phyloP scores from a whole-genome alignment of 2,888 invertebrate species.

The Oscheius sp. region DNA sequence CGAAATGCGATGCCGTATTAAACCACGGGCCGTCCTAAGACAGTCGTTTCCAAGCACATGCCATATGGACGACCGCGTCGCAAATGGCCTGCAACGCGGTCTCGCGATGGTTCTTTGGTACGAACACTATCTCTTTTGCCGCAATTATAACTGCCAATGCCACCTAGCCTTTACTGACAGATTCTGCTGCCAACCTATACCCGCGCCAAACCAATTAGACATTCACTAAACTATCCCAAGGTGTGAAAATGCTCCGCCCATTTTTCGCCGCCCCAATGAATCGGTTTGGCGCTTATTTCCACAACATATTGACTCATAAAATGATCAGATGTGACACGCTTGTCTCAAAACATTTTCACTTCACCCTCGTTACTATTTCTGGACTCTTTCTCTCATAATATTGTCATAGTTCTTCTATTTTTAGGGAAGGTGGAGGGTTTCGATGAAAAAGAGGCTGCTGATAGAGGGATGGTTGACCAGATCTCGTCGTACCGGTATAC shows the following conservation, averaged over 20 bases:
- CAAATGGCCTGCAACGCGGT: too few species aligned
- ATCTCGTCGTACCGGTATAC: slow-evolving; percentile 12
- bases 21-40: slow-evolving; percentile 22
- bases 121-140: slow-evolving; percentile 27
- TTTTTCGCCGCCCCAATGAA: slow-evolving; percentile 29
- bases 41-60: slow-evolving; percentile 17
- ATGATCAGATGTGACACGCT: neutral
- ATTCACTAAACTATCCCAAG: slow-evolving; percentile 10
- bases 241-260: slow-evolving; percentile 19
- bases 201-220: slow-evolving; percentile 18
- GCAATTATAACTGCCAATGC: slow-evolving; percentile 33
- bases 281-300: slow-evolving; percentile 13
- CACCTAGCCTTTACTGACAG: slow-evolving; percentile 21
- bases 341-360: neutral
- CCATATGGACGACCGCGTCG: slow-evolving; percentile 34
- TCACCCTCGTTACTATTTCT: neutral
- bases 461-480: slow-evolving; percentile 30
- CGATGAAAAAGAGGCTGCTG: slow-evolving; percentile 27
- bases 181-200: neutral
- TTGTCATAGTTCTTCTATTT: neutral
- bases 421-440: slow-evolving; percentile 15
- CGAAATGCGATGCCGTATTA: slow-evolving; percentile 32
- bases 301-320: slow-evolving; percentile 24
- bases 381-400: neutral
- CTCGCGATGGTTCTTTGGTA: slow-evolving; percentile 26